Conservation (phyloP, 2,113 vertebrate species). For the Glaucomys volans region DNA sequence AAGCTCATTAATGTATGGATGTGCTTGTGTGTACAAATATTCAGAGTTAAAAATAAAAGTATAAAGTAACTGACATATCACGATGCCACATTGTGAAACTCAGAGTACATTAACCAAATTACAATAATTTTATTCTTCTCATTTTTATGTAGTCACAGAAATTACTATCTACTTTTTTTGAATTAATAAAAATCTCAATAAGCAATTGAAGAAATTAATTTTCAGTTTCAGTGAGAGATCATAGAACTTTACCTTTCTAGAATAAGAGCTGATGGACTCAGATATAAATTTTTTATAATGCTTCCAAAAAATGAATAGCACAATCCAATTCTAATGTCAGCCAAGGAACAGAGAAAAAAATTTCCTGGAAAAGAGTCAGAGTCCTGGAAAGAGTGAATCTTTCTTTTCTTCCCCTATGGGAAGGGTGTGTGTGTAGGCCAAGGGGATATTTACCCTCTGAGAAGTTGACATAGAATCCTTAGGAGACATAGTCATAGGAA, state of each 20-base stretch:
- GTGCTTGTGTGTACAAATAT: neutral
- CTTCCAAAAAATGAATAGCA: neutral
- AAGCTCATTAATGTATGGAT: neutral
- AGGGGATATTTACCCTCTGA: neutral
- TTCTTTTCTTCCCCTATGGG: neutral
- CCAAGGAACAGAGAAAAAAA: neutral
- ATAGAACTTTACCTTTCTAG: neutral
- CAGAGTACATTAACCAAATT: neutral
- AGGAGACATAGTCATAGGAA: neutral
- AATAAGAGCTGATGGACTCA: neutral
- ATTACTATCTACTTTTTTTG: neutral
- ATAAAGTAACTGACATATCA: neutral
- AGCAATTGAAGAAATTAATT: neutral
- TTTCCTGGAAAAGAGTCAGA: too few species aligned
- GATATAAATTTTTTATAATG: neutral
- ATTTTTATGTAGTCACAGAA: neutral
- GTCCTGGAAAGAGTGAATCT: neutral
- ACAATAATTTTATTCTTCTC: neutral
- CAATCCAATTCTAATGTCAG: neutral
- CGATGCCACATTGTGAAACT: neutral
- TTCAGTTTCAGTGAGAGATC: neutral
- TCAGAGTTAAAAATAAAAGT: slow-evolving; percentile 22
- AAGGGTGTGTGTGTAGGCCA: neutral
- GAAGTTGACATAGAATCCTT: neutral
- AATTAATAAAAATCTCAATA: neutral